Conservation (phyloP, 1,140 invertebrate genomes). For the Catajapyx aquilonaris region DNA sequence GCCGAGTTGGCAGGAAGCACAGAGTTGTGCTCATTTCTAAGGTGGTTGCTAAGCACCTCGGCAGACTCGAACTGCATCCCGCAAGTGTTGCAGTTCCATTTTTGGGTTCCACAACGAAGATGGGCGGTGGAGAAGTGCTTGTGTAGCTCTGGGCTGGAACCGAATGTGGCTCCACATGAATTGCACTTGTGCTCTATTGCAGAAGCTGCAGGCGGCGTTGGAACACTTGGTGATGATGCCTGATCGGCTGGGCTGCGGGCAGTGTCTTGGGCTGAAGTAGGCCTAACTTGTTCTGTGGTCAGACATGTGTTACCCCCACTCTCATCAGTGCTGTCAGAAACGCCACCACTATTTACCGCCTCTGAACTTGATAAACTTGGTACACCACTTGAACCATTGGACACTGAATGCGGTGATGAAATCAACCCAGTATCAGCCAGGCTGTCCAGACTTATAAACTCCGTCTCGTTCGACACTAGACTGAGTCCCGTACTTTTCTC, state of each 20-base stretch:
- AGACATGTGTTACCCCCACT: not conserved
- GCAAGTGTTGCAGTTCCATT: not conserved
- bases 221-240: not conserved
- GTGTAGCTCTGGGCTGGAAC: too few relatives aligned
- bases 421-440: not conserved
- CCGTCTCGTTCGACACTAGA: not conserved
- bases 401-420: not conserved
- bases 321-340: not conserved
- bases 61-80: not conserved
- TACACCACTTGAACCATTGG: not conserved
- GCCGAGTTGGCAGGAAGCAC: not conserved
- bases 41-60: not conserved
- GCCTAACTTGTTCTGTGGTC: not conserved
- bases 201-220: not conserved
- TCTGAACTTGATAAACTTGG: not conserved
- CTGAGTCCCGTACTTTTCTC: not conserved
- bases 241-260: not conserved
- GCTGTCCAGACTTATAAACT: not conserved
- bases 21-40: not conserved
- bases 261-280: too few relatives aligned
- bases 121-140: too few relatives aligned
- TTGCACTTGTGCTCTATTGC: not conserved
- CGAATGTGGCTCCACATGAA: not conserved
- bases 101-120: too few relatives aligned
- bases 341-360: not conserved